Conservation (phyloP, 2,113 vertebrate species). For the Nothocercus nigrocapillus region DNA sequence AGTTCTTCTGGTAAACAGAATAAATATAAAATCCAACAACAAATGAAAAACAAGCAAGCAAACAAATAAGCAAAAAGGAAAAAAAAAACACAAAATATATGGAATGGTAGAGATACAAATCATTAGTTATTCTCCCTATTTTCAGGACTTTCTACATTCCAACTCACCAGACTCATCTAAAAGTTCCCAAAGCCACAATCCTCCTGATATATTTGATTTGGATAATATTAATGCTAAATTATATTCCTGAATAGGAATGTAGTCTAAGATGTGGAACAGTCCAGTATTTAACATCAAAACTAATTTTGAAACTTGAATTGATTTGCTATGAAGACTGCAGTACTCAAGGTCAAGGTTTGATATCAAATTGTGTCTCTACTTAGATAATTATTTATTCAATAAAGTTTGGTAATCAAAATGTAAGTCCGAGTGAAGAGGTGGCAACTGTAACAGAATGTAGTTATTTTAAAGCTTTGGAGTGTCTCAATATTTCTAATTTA, state of each 20-base stretch:
- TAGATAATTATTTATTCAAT: not conserved
- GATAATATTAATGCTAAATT: not conserved
- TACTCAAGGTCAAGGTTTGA: not conserved
- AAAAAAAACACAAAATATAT: not conserved
- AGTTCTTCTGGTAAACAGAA: not conserved
- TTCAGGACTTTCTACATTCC: not conserved
- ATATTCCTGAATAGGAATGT: not conserved
- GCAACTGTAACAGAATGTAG: not conserved
- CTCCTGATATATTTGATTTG: not conserved
- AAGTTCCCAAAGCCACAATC: not conserved
- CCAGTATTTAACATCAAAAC: not conserved
- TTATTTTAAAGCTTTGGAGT: slow-evolving; percentile 37
- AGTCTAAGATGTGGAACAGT: not conserved
- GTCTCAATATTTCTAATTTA: not conserved
- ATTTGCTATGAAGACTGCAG: not conserved
- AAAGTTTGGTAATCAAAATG: not conserved
- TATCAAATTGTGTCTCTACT: not conserved
- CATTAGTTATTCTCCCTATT: not conserved
- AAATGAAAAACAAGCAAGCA: accelerated
- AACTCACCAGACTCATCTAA: not conserved
- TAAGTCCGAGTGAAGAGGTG: not conserved
- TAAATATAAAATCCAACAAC: not conserved
- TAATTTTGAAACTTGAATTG: not conserved
- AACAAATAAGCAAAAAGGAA: too few species aligned
- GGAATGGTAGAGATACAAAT: not conserved